Evolutionary conservation across 1,140 invertebrate genomes (phyloP), one percentile per base, ranked within the genome.

Genomic region (Melanaphis sacchari): DNA sequence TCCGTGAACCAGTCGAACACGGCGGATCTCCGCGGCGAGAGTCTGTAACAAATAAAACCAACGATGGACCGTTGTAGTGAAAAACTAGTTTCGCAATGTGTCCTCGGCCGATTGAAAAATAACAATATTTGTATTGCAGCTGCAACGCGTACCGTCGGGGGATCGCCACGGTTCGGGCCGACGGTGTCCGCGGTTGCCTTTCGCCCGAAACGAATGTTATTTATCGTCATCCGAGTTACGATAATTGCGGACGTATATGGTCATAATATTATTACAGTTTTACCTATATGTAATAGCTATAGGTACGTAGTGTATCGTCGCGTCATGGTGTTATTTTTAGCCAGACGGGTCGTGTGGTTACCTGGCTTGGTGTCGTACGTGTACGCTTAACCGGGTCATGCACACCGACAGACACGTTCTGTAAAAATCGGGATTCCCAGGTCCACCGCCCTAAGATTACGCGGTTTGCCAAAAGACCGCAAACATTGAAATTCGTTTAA

Each of bases 401-500:
- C 41, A 84, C 8, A 46, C 43, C 43, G 22, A 24, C 40, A 41
- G 9, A 84, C 24, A 24, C 36, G 38, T 26, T 84, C 22, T 9
- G 82, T 8, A 76, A 76, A 84, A 84, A 41, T 84, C 82, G 38
- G 84, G 38, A 46, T n/a, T 87, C 31, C 40, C 82, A 84, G 18
- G 26, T 41, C 84, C 41, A 31, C 26, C 59, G 31, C 59, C 8
- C 59, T 15, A 76, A 76, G n/a, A 76, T 76, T 76, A 76, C 59
- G 31, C 4, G 24, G 84, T n/a, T 46, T 87, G 84, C 84, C 84
- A 87, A 87, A 87, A 87, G 1, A 4, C 41, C 11, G 4, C 41
- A 87, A 43, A 46, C 41, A 87, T 87, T 46, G 84, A 87, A 87
- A 87, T 87, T 43, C 40, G 41, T 87, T 87, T 87, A 87, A 87